Evolutionary conservation across 1,140 invertebrate species (phyloP).

Genomic region (Trinorchestia longiramus): DNA sequence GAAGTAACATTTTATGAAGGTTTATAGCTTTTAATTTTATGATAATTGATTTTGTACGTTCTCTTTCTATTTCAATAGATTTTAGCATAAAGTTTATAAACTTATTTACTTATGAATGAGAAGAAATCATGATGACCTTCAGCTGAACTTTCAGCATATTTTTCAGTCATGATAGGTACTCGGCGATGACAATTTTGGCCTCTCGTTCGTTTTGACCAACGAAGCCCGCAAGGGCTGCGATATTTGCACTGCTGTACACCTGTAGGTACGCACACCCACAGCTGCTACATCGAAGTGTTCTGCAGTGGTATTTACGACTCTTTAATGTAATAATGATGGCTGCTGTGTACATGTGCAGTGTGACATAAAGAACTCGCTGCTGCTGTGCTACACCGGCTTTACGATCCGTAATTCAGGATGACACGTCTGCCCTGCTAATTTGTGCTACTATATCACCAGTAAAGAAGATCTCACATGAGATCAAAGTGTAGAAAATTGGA

Average conservation of each 20-base stretch:
- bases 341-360: not conserved
- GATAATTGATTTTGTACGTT: too few species aligned
- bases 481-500: not conserved
- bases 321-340: conserved; percentile 9
- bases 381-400: not conserved
- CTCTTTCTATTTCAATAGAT: too few species aligned
- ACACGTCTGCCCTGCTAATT: conserved; percentile 6
- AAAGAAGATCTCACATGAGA: not conserved
- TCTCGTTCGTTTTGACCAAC: not conserved
- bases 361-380: not conserved
- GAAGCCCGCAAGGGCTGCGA: not conserved
- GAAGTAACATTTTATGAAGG: too few species aligned
- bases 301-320: not conserved
- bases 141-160: too few species aligned
- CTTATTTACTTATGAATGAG: too few species aligned
- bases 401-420: not conserved
- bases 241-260: not conserved
- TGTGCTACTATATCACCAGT: not conserved
- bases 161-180: too few species aligned
- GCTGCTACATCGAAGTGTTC: not conserved
- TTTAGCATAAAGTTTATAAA: too few species aligned
- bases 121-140: too few species aligned
- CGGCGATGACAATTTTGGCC: too few species aligned
- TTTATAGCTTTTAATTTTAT: too few species aligned
- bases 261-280: not conserved